Evolutionary conservation across 2,797 vertebrate genomes (phyloP), one percentile per base, ranked within the genome.

Genomic region (Varecia variegata): DNA sequence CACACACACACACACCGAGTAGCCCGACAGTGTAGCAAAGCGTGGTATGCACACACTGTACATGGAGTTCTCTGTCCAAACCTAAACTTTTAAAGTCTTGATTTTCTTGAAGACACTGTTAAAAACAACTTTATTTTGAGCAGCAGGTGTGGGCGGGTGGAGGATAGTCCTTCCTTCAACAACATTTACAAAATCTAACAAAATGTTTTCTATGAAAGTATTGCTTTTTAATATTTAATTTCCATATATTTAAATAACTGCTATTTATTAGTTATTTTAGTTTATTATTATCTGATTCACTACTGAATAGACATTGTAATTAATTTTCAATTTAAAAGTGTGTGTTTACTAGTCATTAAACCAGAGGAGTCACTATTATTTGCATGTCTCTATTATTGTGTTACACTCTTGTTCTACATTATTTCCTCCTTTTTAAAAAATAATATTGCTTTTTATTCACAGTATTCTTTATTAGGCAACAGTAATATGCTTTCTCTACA

Each of bases 291-390:
- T 60, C 90, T 84, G 47, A 58, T 54, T 89, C 77, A 60, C 25
- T 30, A 54, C 32, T 40, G 90, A 56, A 60, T 82, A 89, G 62
- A 60, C 2, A 47, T 60, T 79, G 10, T 30, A 70, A 90, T 56
- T 76, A 90, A 90, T 73, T 88, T 76, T 85, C 5, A 81, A 30
- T 82, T 94, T 54, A 52, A 89, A 81, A 94, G 25, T 50, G 23
- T n/a, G 6, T 14, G 5, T 70, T 47, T 80, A 54, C 12, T 83
- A 52, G n/a, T 80, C 9, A 60, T 65, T 91, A 65, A 93, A 43
- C 38, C 0, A 6, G 27, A 93, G 32, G 32, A 68, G 30, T 79
- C 81, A 38, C 38, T 60, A 18, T 76, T 65, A 70, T 71, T 89
- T 86, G 40, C 7, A 7, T 52, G 1, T 86, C 25, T 84, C 35